Conservation (phyloP, 2,113 vertebrate species). For the Oceanodroma tethys region DNA sequence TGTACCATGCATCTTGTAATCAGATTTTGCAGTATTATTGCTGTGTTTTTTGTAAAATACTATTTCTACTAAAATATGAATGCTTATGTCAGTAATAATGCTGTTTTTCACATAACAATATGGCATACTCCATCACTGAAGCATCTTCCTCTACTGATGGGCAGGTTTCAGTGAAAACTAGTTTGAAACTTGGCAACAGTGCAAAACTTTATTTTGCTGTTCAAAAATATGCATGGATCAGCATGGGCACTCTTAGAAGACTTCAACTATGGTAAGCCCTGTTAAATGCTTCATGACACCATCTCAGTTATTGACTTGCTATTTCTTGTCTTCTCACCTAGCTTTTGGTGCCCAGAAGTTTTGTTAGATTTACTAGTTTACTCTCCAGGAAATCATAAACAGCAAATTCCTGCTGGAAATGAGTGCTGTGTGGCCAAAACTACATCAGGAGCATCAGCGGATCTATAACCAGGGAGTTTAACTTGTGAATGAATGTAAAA, state of each 20-base stretch:
- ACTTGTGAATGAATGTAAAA: not conserved
- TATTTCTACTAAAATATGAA: not conserved
- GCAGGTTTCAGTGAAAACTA: not conserved
- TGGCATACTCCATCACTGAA: not conserved
- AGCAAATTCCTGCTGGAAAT: not conserved
- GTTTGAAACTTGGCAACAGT: not conserved
- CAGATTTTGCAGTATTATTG: not conserved
- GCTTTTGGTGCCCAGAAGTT: not conserved
- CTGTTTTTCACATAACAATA: not conserved
- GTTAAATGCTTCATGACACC: not conserved
- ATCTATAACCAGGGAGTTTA: not conserved
- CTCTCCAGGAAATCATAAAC: not conserved
- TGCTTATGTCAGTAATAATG: not conserved
- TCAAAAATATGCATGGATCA: not conserved
- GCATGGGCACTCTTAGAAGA: not conserved
- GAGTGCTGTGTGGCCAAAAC: no score
- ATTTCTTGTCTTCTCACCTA: not conserved
- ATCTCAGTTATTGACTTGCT: not conserved
- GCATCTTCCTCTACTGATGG: not conserved
- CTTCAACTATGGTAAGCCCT: not conserved
- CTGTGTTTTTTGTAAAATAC: not conserved
- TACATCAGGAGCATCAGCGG: not conserved
- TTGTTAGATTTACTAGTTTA: not conserved
- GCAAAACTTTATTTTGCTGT: not conserved
- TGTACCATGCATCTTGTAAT: constrained; percentile 19